Evolutionary conservation across 2,113 vertebrate species (phyloP), one percentile per base, ranked within the genome.

Genomic region (Chaetodon trifascialis): DNA sequence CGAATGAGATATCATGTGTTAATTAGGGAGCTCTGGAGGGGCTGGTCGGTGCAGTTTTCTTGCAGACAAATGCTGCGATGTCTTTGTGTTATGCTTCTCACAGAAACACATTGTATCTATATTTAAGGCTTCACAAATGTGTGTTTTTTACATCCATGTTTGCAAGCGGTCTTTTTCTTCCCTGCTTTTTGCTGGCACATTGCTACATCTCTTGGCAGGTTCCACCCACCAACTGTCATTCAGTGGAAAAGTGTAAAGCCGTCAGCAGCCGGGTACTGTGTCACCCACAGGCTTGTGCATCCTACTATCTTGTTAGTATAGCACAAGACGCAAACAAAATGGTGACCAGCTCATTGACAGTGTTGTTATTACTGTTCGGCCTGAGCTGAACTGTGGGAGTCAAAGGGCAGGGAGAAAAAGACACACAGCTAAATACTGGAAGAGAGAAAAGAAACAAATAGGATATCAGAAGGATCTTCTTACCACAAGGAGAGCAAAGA

Each of bases 401-500:
- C 30, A 30, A n/a, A 49, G 44, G 25, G 17, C 25, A 47, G 7
- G n/a, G 17, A 19, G 8, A 46, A 14, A 75, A 54, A 19, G 0
- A 68, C 23, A 30, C 38, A 5, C 16, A 8, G 56, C 16, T 42
- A 34, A 30, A 76, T 5, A 44, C 2, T 11, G 3, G 2, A 62
- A 34, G 36, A 30, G 19, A 46, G 5, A 7, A 38, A 73, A 47
- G 2, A 19, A 1, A 36, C 8, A 11, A 11, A 30, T 0, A 25
- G 11, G 12, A 51, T 15, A 72, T 0, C 15, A 65, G 34, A 23
- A 62, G 34, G 5, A 58, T 0, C 7, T 3, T 70, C 95, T 94
- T 88, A 97, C 97, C 96, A 97, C 97, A 0, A 97, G 95, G 77
- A 97, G 94, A 63, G 97, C 97, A 60, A 97, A 97, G 40, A 98